These are phyloP conservation scores for Orchesella flavescens DNA, from an alignment of 2,888 invertebrate species.

Conservation along the genomic window DNA sequence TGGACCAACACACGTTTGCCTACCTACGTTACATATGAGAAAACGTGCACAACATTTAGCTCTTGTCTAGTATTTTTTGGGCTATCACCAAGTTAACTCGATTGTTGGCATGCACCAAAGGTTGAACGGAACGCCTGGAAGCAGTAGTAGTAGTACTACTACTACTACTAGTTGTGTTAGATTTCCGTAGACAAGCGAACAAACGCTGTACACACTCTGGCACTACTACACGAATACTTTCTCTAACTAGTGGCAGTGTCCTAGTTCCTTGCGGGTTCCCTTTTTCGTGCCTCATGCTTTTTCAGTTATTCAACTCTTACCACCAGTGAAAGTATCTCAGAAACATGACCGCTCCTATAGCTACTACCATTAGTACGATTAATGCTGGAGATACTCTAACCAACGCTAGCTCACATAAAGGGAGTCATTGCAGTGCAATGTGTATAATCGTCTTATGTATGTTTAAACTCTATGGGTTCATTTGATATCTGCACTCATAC, in stretches of 20 bases:
- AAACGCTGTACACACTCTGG: constrained; percentile 31
- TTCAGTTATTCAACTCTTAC: constrained; percentile 40
- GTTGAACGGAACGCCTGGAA: constrained; percentile 5
- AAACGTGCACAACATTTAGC: constrained; percentile 1
- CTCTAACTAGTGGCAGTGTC: constrained; percentile 31
- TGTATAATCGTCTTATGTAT: not conserved
- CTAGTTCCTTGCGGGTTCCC: constrained; percentile 34
- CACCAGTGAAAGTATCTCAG: constrained; percentile 42
- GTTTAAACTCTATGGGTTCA: too few relatives aligned
- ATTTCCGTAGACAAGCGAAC: constrained; percentile 37
- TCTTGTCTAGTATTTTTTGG: constrained; percentile 1
- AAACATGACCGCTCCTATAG: constrained; percentile 38
- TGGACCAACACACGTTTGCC: not conserved
- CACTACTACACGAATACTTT: not conserved
- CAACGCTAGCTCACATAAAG: not conserved
- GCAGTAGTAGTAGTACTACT: constrained; percentile 4
- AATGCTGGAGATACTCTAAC: constrained; percentile 9
- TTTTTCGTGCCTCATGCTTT: constrained; percentile 25
- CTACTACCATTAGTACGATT: constrained; percentile 43
- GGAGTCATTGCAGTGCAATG: not conserved
- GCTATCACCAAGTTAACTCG: constrained; percentile 28
- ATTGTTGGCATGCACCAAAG: constrained; percentile 28
- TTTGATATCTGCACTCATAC: not conserved
- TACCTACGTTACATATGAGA: not conserved
- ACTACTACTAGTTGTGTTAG: constrained; percentile 25